Conservation (phyloP, 2,113 vertebrate species). For the Ptilorrhoa leucosticta region DNA sequence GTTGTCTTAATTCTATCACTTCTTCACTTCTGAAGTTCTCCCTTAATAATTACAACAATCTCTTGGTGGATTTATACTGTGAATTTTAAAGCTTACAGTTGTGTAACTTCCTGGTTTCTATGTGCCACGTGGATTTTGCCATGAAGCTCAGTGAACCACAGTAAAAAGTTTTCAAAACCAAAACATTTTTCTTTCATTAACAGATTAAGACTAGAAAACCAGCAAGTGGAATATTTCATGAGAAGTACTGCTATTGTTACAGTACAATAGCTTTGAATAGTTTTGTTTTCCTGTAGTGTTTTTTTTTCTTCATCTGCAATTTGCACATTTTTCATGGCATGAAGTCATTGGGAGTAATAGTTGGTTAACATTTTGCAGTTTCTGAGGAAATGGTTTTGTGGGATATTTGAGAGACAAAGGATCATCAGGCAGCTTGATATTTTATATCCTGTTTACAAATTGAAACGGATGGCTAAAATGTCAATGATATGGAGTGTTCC, state of each 20-base stretch:
- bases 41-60: neutral
- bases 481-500: neutral
- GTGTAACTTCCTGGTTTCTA: neutral
- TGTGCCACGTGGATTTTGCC: neutral
- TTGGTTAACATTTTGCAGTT: neutral
- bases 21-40: neutral
- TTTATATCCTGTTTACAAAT: constrained; percentile 17
- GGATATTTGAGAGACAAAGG: constrained; percentile 10
- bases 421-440: constrained; percentile 1
- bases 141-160: neutral
- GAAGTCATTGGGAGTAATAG: neutral
- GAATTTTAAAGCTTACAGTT: neutral
- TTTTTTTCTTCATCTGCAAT: constrained; percentile 13
- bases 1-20: neutral
- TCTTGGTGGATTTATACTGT: neutral
- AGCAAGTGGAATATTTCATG: neutral
- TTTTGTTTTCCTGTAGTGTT: neutral
- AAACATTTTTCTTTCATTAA: neutral
- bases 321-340: neutral
- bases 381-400: neutral
- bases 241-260: constrained; percentile 5
- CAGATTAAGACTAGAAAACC: neutral
- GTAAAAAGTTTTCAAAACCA: neutral
- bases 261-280: neutral
- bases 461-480: neutral